phyloP scores from a whole-genome alignment of 2,888 invertebrate species.

The Nasonovia ribisnigri region DNA sequence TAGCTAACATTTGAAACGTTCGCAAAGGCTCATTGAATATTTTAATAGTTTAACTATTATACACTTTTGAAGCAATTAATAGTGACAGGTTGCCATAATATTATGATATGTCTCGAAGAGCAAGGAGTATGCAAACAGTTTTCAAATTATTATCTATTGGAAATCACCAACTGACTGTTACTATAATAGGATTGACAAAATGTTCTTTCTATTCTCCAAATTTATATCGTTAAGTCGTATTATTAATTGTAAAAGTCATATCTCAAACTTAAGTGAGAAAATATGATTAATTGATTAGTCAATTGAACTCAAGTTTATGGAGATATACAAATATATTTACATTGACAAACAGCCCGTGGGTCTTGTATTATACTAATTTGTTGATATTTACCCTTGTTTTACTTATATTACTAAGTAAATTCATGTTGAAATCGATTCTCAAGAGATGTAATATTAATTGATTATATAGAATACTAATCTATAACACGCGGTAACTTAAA shows the following conservation, averaged over 20 bases:
- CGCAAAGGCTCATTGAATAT: background rate
- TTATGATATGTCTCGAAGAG: background rate
- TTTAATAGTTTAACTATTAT: background rate
- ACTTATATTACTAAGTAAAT: background rate
- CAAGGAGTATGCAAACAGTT: background rate
- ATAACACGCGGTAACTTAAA: background rate
- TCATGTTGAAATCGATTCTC: background rate
- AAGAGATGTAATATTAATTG: background rate
- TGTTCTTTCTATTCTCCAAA: background rate
- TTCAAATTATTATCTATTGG: background rate
- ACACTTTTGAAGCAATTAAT: background rate
- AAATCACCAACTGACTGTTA: background rate
- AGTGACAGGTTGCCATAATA: background rate
- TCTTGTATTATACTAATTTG: background rate
- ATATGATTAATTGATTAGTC: background rate
- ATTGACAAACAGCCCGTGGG: background rate
- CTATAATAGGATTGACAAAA: background rate
- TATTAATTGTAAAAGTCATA: constrained; percentile 1
- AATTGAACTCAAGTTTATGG: background rate
- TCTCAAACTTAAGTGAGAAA: background rate
- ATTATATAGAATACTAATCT: background rate
- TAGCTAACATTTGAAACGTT: background rate
- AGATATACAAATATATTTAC: background rate
- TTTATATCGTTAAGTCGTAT: background rate
- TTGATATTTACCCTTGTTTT: background rate